These are phyloP conservation scores for Tipula confusa DNA, from an alignment of 2,888 invertebrate species.

Conservation along the genomic window DNA sequence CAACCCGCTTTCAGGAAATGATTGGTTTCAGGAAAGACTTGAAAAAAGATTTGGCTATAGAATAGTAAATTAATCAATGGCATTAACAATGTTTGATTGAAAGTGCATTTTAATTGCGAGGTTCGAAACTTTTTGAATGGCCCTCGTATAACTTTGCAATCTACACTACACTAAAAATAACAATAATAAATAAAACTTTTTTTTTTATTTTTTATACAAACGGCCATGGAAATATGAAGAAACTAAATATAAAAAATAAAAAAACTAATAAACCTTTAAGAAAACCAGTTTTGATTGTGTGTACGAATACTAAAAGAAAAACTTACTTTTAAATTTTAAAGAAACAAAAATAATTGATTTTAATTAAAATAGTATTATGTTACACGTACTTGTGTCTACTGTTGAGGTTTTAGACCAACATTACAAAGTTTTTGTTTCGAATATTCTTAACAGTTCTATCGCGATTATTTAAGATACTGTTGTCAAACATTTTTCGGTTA, in stretches of 20 bases:
- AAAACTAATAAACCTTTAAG: neutral
- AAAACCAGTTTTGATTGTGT: neutral
- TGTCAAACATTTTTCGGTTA: no score
- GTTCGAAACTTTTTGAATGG: no score
- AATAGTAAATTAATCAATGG: no score
- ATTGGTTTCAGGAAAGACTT: no score
- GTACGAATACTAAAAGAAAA: slow-evolving; percentile 8
- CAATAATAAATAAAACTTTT: neutral
- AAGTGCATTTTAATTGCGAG: no score
- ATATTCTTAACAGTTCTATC: no score
- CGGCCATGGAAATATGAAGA: slow-evolving; percentile 25
- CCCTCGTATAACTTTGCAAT: neutral
- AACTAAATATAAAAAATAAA: neutral
- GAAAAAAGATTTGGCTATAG: no score
- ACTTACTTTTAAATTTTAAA: slow-evolving; percentile 3
- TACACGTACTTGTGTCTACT: neutral
- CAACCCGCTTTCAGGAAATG: no score
- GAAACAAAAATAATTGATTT: neutral
- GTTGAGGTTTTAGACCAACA: no score
- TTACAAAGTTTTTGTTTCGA: neutral
- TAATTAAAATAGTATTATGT: neutral
- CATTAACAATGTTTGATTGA: no score
- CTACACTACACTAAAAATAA: neutral
- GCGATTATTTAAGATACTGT: no score
- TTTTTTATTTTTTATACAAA: neutral